Evolutionary conservation across 2,797 vertebrate genomes (phyloP).

Genomic region (Pelodytes ibericus): DNA sequence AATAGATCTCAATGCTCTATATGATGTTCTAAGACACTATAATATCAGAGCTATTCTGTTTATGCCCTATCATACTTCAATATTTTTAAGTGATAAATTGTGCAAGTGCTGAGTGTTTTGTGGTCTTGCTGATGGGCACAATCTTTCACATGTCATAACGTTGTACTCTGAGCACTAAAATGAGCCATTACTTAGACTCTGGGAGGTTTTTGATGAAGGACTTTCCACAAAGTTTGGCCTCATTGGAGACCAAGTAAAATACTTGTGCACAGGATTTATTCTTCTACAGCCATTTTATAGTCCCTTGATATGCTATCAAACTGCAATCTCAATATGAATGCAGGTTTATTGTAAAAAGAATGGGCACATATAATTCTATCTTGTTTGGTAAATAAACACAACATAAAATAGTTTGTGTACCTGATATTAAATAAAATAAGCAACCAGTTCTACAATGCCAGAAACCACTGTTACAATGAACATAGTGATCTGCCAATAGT

Average conservation of each 20-base stretch:
- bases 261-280: slow-evolving; percentile 39
- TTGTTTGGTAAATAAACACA: background rate
- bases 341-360: background rate
- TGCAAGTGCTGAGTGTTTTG: slow-evolving; percentile 42
- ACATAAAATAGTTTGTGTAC: no score
- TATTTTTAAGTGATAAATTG: slow-evolving; percentile 52
- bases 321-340: slow-evolving; percentile 29
- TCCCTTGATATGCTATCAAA: slow-evolving; percentile 22
- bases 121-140: slow-evolving; percentile 47
- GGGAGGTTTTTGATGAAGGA: slow-evolving; percentile 54
- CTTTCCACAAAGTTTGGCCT: slow-evolving; percentile 43
- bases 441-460: no score
- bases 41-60: slow-evolving; percentile 23
- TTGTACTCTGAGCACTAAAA: slow-evolving; percentile 50
- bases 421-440: no score
- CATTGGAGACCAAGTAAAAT: slow-evolving; percentile 38
- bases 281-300: slow-evolving; percentile 17
- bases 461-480: no score
- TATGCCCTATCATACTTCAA: slow-evolving; percentile 36
- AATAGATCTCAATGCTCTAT: no score
- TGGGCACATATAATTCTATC: background rate
- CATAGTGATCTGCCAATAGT: no score
- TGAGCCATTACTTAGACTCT: slow-evolving; percentile 40
- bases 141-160: slow-evolving; percentile 51
- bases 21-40: slow-evolving; percentile 8